A percentile compares a stretch with the other conserved stretches of the same genome.
Conservation (phyloP, 2,888 invertebrate species). For the Lydus trimaculatus region DNA sequence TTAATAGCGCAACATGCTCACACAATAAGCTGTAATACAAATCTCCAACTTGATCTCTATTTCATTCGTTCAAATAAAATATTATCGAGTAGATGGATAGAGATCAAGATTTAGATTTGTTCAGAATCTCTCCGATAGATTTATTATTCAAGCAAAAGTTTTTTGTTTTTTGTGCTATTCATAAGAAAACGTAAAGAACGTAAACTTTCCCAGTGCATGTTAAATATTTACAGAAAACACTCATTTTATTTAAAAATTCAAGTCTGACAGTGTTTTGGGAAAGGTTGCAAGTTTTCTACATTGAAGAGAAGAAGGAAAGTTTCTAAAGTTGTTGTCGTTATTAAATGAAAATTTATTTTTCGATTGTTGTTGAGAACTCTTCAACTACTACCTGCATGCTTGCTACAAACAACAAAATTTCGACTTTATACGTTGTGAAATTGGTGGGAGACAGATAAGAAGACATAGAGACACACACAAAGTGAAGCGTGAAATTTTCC, state of each 20-base stretch:
- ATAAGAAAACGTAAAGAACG: background rate
- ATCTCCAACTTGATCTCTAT: background rate
- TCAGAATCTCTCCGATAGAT: background rate
- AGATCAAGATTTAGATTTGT: background rate
- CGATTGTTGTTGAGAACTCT: no score
- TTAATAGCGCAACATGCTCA: background rate
- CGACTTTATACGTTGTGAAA: no score
- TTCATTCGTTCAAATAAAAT: no score
- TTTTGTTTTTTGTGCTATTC: no score
- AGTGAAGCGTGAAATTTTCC: background rate
- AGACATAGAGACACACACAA: background rate
- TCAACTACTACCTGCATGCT: no score
- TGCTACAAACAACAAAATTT: no score
- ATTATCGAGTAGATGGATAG: no score
- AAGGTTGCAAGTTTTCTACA: background rate
- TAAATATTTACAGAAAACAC: background rate
- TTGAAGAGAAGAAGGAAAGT: no score
- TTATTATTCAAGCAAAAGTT: background rate
- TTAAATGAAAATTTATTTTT: no score
- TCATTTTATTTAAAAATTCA: no score
- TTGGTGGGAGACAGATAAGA: no score
- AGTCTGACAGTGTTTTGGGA: background rate
- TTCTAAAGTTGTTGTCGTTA: no score
- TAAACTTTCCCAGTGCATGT: background rate
- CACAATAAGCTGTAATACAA: background rate